Evolutionary conservation across 2,797 vertebrate genomes (phyloP).

Genomic region (Labroides dimidiatus): DNA sequence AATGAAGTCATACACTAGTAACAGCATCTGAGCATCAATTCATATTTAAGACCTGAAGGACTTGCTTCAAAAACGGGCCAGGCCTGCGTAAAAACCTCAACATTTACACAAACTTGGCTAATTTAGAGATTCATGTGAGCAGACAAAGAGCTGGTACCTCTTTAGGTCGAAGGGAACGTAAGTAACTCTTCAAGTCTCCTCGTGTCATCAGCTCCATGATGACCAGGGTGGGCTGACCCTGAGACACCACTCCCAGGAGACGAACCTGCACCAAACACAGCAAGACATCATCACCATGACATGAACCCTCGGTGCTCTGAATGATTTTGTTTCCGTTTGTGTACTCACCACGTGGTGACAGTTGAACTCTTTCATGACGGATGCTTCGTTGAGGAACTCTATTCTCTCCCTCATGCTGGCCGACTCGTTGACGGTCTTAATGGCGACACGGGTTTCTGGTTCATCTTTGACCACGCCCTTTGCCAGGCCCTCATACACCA

Average conservation of each 20-base stretch:
- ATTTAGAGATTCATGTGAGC: no score
- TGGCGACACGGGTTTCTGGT: conserved; percentile 93
- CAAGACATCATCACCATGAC: neutral
- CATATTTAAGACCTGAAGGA: no score
- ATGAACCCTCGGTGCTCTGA: neutral
- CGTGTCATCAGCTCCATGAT: conserved; percentile 99
- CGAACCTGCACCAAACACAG: conserved; percentile 87
- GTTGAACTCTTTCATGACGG: conserved; percentile 99
- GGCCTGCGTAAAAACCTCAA: no score
- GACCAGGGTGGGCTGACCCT: conserved; percentile 97
- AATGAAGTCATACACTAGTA: neutral
- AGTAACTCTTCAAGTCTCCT: conserved; percentile 96
- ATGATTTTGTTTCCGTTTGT: neutral
- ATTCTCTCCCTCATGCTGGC: conserved; percentile 98
- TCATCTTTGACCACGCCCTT: conserved; percentile 98
- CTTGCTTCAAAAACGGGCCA: no score
- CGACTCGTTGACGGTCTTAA: conserved; percentile 97
- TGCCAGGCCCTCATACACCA: conserved; percentile 97
- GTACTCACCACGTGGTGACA: conserved; percentile 96
- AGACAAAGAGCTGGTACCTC: conserved; percentile 83
- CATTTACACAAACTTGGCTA: no score
- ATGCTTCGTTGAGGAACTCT: conserved; percentile 98
- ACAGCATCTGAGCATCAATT: no score
- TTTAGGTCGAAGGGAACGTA: conserved; percentile 93
- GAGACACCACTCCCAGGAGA: conserved; percentile 96